These are phyloP conservation scores for Lissocephala sabroskyi DNA, from an alignment of 2,888 invertebrate species.

Conservation along the genomic window DNA sequence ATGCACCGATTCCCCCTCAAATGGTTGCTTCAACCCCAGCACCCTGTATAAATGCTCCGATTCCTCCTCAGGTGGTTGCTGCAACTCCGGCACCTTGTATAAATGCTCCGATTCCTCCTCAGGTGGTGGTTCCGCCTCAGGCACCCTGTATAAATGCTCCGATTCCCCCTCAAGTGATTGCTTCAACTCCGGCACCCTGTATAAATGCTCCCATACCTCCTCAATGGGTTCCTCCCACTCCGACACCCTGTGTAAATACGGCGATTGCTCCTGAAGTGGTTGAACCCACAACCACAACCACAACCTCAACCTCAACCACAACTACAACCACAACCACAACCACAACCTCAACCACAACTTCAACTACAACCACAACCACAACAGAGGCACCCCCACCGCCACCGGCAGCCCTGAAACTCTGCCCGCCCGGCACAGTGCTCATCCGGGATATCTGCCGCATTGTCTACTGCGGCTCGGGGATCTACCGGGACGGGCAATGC, in stretches of 20 bases:
- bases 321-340: neutral
- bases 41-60: no score
- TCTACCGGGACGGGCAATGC: constrained; percentile 39
- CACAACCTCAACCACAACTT: neutral
- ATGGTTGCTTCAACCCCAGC: constrained; percentile 1
- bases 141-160: neutral
- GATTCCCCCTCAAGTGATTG: no score
- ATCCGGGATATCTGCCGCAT: constrained; percentile 41
- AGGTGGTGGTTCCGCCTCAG: neutral
- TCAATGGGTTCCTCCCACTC: no score
- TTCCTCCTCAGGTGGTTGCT: neutral
- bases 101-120: neutral
- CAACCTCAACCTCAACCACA: constrained; percentile 1
- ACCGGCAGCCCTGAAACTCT: constrained; percentile 24
- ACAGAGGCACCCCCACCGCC: constrained; percentile 9
- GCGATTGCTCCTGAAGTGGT: no score
- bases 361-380: neutral
- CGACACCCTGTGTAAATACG: no score
- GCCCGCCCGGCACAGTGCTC: constrained; percentile 44
- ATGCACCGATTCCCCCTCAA: constrained; percentile 1
- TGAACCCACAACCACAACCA: neutral
- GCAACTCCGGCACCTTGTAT: constrained; percentile 2
- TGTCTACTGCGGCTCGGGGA: constrained; percentile 45
- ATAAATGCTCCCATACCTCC: no score
- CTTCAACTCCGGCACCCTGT: neutral